Evolutionary conservation across 2,797 vertebrate species (phyloP).

Genomic region (Jordanella pulchra): DNA sequence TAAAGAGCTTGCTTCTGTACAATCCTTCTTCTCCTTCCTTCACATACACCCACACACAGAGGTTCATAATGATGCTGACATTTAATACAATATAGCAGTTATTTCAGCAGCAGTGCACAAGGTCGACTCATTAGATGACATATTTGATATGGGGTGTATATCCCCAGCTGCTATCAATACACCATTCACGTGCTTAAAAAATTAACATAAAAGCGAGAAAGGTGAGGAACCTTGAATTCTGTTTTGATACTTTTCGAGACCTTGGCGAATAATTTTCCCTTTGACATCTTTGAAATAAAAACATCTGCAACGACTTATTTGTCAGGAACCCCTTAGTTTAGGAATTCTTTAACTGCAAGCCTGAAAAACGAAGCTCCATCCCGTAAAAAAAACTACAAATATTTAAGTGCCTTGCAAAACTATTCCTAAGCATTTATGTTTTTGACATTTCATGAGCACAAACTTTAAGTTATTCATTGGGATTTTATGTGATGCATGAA

Average conservation of each 20-base stretch:
- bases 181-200: constrained; percentile 30
- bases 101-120: constrained; percentile 56
- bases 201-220: constrained; percentile 44
- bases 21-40: constrained; percentile 6
- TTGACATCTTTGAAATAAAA: constrained; percentile 42
- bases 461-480: not conserved
- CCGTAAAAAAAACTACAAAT: not conserved
- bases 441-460: not conserved
- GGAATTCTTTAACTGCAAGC: not conserved
- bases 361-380: not conserved
- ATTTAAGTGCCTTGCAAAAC: not conserved
- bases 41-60: constrained; percentile 29
- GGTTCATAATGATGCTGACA: constrained; percentile 63
- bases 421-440: not conserved
- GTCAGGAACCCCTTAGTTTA: constrained; percentile 12
- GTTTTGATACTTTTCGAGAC: constrained; percentile 14
- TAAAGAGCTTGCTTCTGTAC: constrained; percentile 19
- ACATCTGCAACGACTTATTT: not conserved
- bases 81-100: constrained; percentile 58
- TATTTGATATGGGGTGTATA: constrained; percentile 59
- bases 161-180: constrained; percentile 43
- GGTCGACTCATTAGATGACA: constrained; percentile 70
- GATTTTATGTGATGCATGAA: not conserved
- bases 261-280: constrained; percentile 21
- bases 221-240: constrained; percentile 28